Conservation (phyloP, 2,113 vertebrate genomes). For the Gracilinanus agilis region DNA sequence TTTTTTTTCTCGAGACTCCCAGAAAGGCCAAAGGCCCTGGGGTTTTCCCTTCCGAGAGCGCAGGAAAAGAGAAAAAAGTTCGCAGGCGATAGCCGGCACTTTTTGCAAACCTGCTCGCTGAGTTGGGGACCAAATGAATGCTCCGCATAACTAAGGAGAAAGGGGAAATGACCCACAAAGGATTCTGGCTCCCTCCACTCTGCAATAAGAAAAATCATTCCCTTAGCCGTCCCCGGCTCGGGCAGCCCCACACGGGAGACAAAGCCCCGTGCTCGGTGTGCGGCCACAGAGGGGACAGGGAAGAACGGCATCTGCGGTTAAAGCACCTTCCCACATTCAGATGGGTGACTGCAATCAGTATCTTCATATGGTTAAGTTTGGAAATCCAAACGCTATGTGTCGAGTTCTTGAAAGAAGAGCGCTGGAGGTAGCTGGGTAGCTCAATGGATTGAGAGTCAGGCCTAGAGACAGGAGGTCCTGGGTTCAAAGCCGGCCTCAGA, state of each 20-base stretch:
- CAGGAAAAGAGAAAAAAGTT: constrained; percentile 48
- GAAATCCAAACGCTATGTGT: constrained; percentile 40
- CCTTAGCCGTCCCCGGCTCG: constrained; percentile 1
- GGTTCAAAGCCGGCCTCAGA: no score
- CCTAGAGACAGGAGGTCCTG: no score
- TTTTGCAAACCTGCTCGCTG: constrained; percentile 26
- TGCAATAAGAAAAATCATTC: constrained; percentile 62
- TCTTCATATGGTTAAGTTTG: constrained; percentile 6
- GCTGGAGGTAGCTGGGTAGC: no score
- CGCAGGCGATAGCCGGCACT: constrained; percentile 31
- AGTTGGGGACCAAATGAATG: constrained; percentile 33
- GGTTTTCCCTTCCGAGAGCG: constrained; percentile 43
- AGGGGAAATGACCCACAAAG: constrained; percentile 8
- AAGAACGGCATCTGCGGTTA: constrained; percentile 76
- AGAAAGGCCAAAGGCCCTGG: neutral
- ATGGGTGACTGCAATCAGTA: neutral
- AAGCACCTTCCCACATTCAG: constrained; percentile 18
- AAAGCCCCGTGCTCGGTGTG: constrained; percentile 72
- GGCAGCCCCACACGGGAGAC: constrained; percentile 61
- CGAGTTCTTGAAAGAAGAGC: neutral
- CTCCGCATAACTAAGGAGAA: constrained; percentile 34
- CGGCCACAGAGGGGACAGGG: constrained; percentile 56
- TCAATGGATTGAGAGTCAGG: no score
- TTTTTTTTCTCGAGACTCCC: constrained; percentile 24
- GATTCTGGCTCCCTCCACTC: constrained; percentile 41